phyloP scores from a whole-genome alignment of 2,888 invertebrate genomes.

The Bimastos eiseni region DNA sequence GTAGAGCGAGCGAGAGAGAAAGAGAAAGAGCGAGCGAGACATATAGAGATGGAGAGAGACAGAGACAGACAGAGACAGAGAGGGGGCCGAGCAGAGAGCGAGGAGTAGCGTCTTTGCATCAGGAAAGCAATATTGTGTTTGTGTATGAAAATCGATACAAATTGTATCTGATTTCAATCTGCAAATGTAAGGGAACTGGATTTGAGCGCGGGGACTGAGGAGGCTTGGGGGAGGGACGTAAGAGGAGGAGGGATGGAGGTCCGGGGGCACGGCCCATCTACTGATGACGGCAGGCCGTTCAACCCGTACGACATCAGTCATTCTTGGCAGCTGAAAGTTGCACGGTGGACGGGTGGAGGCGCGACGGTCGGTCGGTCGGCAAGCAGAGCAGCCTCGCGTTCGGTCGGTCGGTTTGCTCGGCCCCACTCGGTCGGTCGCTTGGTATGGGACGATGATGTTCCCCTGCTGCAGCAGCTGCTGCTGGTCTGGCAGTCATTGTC shows the following conservation, averaged over 20 bases:
- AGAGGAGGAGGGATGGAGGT: background rate
- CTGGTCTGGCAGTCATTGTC: background rate
- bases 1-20: background rate
- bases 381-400: no score
- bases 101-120: background rate
- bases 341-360: background rate
- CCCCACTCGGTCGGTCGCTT: background rate
- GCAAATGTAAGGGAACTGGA: slow-evolving; percentile 30
- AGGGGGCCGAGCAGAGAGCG: background rate
- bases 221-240: background rate
- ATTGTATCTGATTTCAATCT: slow-evolving; percentile 31
- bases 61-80: background rate
- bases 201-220: background rate
- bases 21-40: background rate
- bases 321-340: slow-evolving; percentile 25
- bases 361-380: background rate
- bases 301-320: slow-evolving; percentile 21
- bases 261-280: slow-evolving; percentile 23
- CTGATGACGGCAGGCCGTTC: slow-evolving; percentile 23
- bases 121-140: slow-evolving; percentile 31
- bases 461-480: background rate
- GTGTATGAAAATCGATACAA: slow-evolving; percentile 32
- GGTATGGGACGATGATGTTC: slow-evolving; percentile 7
- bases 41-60: background rate
- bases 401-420: background rate